Percentiles rank a stretch among this genome's conserved stretches.
phyloP scores from a whole-genome alignment of 2,888 invertebrate genomes.

The Muscina levida region DNA sequence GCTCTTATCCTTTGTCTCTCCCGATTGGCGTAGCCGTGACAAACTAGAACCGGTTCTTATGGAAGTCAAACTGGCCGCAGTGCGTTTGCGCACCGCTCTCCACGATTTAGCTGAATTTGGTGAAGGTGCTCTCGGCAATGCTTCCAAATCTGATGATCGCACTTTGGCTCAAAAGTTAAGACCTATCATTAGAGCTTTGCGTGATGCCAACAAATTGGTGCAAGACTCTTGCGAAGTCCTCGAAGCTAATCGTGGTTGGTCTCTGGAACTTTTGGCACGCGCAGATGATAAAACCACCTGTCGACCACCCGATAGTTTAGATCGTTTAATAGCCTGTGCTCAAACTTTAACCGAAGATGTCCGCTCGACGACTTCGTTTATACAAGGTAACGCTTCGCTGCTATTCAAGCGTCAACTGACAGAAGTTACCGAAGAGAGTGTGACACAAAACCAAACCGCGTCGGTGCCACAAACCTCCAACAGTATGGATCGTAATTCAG shows the following conservation, averaged over 20 bases:
- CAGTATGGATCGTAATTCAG: conserved; percentile 61
- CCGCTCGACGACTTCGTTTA: conserved; percentile 92
- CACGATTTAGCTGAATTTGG: conserved; percentile 94
- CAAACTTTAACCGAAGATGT: conserved; percentile 94
- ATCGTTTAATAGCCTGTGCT: conserved; percentile 92
- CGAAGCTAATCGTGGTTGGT: conserved; percentile 90
- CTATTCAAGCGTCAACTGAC: conserved; percentile 84
- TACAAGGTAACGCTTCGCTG: conserved; percentile 91
- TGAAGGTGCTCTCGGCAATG: conserved; percentile 93
- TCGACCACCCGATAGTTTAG: conserved; percentile 88
- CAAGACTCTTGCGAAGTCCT: conserved; percentile 88
- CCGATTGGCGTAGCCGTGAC: conserved; percentile 90
- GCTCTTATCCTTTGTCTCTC: conserved; percentile 87
- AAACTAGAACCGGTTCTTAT: conserved; percentile 89
- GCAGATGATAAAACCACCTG: conserved; percentile 78
- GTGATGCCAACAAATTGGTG: conserved; percentile 89
- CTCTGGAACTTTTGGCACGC: conserved; percentile 83
- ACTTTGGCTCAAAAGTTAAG: conserved; percentile 87
- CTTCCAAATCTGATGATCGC: conserved; percentile 90
- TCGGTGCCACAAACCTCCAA: conserved; percentile 50
- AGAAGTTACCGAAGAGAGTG: conserved; percentile 53
- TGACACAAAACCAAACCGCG: conserved; percentile 24
- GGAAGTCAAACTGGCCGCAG: conserved; percentile 91
- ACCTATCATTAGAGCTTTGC: conserved; percentile 89
- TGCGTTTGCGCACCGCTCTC: conserved; percentile 88